Conservation (phyloP, 2,888 invertebrate genomes). For the Amphipoea oculea region DNA sequence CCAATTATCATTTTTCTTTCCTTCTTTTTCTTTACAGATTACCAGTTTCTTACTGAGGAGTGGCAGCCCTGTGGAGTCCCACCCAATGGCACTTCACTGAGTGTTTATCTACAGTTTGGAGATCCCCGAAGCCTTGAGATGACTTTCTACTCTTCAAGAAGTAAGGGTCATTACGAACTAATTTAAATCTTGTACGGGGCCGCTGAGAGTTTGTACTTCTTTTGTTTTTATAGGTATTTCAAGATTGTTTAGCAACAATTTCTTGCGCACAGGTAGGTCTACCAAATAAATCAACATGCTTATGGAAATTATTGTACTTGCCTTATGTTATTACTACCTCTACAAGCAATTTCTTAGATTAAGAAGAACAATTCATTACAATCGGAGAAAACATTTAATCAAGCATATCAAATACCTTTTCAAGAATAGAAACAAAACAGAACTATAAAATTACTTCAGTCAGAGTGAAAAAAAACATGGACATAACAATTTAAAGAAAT, state of each 20-base stretch:
- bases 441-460: slow-evolving; percentile 5
- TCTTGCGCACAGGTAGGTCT: too few relatives aligned
- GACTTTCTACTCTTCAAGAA: slow-evolving; percentile 48
- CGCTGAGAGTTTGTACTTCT: not conserved
- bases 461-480: slow-evolving; percentile 13
- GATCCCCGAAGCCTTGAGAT: slow-evolving; percentile 34
- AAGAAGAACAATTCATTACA: not conserved
- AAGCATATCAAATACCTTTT: not conserved
- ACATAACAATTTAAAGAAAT: slow-evolving; percentile 79
- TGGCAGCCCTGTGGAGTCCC: slow-evolving; percentile 39
- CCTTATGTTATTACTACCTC: not conserved
- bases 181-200: slow-evolving; percentile 28
- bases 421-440: not conserved
- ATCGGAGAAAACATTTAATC: not conserved
- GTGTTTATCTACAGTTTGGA: slow-evolving; percentile 55
- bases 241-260: not conserved
- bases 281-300: not conserved
- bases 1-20: not conserved
- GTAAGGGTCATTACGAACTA: slow-evolving; percentile 47
- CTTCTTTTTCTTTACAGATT: too few relatives aligned
- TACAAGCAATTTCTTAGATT: not conserved
- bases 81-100: slow-evolving; percentile 37
- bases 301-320: not conserved
- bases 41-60: not conserved
- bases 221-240: not conserved